Conservation (phyloP, 2,888 invertebrate genomes). For the Mycalesis mineus region DNA sequence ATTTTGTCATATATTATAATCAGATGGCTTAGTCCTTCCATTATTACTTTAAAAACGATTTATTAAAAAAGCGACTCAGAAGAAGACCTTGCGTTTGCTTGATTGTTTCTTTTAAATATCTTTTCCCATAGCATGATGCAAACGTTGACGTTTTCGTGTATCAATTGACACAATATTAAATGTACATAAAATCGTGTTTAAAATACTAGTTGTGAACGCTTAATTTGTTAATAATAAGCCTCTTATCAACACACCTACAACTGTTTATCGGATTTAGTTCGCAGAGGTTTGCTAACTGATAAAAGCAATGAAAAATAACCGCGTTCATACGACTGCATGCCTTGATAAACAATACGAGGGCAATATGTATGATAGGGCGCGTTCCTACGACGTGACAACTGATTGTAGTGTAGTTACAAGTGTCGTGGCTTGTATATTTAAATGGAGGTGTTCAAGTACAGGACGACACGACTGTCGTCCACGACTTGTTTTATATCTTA, state of each 20-base stretch:
- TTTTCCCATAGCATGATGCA: background rate
- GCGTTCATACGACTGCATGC: background rate
- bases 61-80: too few species aligned
- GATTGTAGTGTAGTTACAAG: too few species aligned
- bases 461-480: too few species aligned
- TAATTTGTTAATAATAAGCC: background rate
- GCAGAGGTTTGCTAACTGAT: conserved; percentile 11
- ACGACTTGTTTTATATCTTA: too few species aligned
- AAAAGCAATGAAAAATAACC: background rate
- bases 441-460: too few species aligned
- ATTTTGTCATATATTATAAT: too few species aligned
- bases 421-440: too few species aligned
- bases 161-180: background rate
- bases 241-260: conserved; percentile 2
- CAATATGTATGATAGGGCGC: background rate
- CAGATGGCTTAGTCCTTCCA: too few species aligned
- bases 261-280: conserved; percentile 4
- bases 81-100: background rate
- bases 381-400: background rate
- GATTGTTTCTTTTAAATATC: background rate
- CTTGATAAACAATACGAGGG: background rate
- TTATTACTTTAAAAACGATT: too few species aligned
- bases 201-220: background rate
- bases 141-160: background rate
- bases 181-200: background rate